Evolutionary conservation across 2,113 vertebrate genomes (phyloP), one percentile per base, ranked within the genome.

Genomic region (Hydrochoerus hydrochaeris): DNA sequence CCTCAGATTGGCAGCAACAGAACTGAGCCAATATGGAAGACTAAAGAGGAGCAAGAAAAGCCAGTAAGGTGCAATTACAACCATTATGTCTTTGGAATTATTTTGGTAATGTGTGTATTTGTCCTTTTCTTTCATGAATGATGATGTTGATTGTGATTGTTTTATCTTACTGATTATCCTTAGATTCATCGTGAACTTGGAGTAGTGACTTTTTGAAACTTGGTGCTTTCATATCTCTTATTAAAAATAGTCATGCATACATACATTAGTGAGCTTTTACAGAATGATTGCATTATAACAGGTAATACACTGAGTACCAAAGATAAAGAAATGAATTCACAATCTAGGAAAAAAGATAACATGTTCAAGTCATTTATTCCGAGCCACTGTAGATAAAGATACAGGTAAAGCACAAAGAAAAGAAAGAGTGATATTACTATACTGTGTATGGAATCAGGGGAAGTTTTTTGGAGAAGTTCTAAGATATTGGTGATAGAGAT

Each of bases 161-260:
- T 94, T 91, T 84, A 86, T 93, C 5, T 92, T 12, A 12, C 95
- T 95, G 16, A 11, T 82, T 96, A 69, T 73, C 46, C 52, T 81
- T 93, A 90, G 77, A 81, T 86, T 95, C 35, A 75, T 88, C 35
- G 49, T 71, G 57, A 60, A 82, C 32, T 89, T 73, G 52, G 4
- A 71, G 3, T 69, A 58, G 65, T 97, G 75, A 91, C 38, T 95
- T 94, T 30, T 96, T 96, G 57, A 95, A 89, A 81, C 2, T 32
- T 30, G 20, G 32, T 82, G 30, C 54, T 93, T 95, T 95, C 35
- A 60, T 90, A 96, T 13, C 52, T 80, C 38, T 90, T 46, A 41
- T 8, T 46, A 77, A 93, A 49, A n/a, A 83, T 89, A 93, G 28
- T 78, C 11, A 52, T 52, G 49, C 32, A 30, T 20, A 6, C 10